Conservation (phyloP, 1,140 invertebrate genomes). For the Aphelinus certus region DNA sequence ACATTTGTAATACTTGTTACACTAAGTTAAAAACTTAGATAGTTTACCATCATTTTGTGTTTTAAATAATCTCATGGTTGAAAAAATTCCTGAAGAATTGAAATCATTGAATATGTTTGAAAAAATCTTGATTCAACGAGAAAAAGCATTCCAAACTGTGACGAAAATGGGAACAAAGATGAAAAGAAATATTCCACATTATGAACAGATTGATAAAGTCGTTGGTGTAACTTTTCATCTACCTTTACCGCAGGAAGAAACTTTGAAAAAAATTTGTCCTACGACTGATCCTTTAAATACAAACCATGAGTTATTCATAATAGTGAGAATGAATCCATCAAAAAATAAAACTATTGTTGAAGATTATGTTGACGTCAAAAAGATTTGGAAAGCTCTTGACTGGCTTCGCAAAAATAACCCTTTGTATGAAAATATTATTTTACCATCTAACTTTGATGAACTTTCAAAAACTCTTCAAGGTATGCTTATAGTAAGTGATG, state of each 20-base stretch:
- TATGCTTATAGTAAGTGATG: no score
- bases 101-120: constrained; percentile 44
- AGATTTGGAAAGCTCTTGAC: constrained; percentile 5
- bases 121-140: constrained; percentile 51
- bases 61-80: constrained; percentile 35
- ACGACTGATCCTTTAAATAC: constrained; percentile 38
- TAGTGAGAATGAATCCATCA: constrained; percentile 37
- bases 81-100: constrained; percentile 33
- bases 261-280: constrained; percentile 47
- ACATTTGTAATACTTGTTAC: constrained; percentile 39
- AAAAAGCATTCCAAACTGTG: constrained; percentile 54
- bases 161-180: constrained; percentile 43
- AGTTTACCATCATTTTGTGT: no score
- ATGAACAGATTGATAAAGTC: constrained; percentile 46
- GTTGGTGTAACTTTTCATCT: constrained; percentile 53
- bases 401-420: constrained; percentile 11
- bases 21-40: constrained; percentile 18
- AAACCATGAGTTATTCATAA: constrained; percentile 47
- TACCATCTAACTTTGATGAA: constrained; percentile 37
- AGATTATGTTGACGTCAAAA: constrained; percentile 10
- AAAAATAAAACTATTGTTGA: constrained; percentile 17
- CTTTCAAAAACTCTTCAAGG: background rate
- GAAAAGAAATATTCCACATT: constrained; percentile 49
- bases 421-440: constrained; percentile 42
- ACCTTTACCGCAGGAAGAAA: constrained; percentile 50